Evolutionary conservation across 92 coral and sea anemone species (phyloP).

Genomic region (Porites lobata): DNA sequence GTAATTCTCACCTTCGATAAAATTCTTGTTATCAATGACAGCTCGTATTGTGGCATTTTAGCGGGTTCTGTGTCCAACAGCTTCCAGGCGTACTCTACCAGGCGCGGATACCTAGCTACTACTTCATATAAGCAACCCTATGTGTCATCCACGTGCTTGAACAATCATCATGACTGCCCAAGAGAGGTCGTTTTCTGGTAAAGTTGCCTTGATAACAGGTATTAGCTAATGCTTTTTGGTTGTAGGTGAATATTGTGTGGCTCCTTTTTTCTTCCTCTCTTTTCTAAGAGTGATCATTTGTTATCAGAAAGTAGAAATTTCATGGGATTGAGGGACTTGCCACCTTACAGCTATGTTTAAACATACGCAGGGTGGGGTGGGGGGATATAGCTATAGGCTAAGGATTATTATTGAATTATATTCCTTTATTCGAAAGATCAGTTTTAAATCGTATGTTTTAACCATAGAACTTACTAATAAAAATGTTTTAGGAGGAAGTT

Average conservation of each 20-base stretch:
- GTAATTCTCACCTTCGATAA: conserved; percentile 71
- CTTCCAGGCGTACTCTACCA: too few relatives aligned
- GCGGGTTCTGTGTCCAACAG: background rate
- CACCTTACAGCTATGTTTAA: too few relatives aligned
- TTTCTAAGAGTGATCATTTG: background rate
- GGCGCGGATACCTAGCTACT: background rate
- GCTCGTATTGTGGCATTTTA: conserved; percentile 92
- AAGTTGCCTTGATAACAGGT: conserved; percentile 88
- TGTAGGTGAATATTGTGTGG: too few relatives aligned
- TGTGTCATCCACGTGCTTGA: background rate
- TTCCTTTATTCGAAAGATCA: too few relatives aligned
- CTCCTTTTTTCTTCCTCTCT: too few relatives aligned
- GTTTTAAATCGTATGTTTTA: background rate
- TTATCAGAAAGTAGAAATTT: background rate
- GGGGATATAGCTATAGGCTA: too few relatives aligned
- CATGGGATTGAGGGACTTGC: too few relatives aligned
- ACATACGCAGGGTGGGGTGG: too few relatives aligned
- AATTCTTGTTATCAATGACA: conserved; percentile 75
- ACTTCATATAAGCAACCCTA: background rate
- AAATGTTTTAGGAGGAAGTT: conserved; percentile 72
- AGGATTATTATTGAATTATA: too few relatives aligned
- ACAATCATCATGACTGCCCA: conserved; percentile 16
- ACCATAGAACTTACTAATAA: background rate
- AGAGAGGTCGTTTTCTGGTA: conserved; percentile 62
- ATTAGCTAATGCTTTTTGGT: background rate